phyloP scores from a whole-genome alignment of 2,113 vertebrate species.

The Passer montanus region DNA sequence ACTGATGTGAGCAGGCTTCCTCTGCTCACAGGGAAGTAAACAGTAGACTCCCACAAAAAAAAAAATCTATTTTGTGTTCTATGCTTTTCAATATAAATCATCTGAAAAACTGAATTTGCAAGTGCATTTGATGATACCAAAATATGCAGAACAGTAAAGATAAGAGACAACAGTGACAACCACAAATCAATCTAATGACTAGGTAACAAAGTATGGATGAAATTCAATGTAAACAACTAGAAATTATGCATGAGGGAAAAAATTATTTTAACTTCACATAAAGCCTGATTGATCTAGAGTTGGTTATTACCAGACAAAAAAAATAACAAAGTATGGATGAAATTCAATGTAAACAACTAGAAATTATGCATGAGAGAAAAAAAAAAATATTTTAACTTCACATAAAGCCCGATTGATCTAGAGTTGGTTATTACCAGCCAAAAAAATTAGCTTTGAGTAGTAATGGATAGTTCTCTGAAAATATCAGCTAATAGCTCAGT shows the following conservation, averaged over 20 bases:
- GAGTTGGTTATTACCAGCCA: background rate
- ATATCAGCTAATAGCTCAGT: background rate
- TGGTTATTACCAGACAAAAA: background rate
- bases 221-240: background rate
- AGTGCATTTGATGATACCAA: background rate
- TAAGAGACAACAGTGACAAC: background rate
- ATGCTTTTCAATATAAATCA: background rate
- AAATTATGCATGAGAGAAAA: background rate
- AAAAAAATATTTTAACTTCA: background rate
- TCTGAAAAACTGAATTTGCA: background rate
- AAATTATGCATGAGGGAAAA: background rate
- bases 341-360: background rate
- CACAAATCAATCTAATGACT: background rate
- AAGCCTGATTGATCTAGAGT: background rate
- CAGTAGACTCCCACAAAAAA: background rate
- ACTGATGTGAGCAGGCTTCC: no score
- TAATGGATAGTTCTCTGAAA: background rate
- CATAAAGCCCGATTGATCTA: background rate
- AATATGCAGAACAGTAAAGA: background rate
- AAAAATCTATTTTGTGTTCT: background rate
- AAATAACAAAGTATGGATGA: background rate
- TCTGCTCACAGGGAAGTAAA: background rate
- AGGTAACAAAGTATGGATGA: background rate
- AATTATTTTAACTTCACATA: background rate
- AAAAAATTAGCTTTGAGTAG: background rate